Base-by-base conservation (phyloP, 2,113 vertebrate genomes). In the Clinocottus analis region DNA sequence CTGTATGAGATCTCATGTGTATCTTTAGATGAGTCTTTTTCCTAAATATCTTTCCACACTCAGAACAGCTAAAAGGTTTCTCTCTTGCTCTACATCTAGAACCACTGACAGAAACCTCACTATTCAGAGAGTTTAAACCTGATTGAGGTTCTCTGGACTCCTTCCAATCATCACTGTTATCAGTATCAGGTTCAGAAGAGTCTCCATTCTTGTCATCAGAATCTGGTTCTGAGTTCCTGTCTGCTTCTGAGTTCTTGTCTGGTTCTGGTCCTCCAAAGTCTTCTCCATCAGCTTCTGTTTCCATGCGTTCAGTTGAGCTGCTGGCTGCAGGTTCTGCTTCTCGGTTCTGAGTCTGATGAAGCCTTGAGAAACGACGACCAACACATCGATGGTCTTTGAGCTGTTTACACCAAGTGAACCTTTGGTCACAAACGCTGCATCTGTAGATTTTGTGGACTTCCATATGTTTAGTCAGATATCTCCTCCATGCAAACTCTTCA, bases 381-480 rank as follows among this genome's bases (percentile, higher is more conserved):
- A 2, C 62, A 75, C 62, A 75, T 14, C 23, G 3, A 21, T 75
- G 73, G 14, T 23, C 8, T 16, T 29, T 71, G 31, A 39, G 2
- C 68, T 58, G 35, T 31, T 29, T 21, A 31, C 5, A 10, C 19
- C 12, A 31, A 11, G 3, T 33, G 21, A 72, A 72, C 0, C 27
- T 43, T 21, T 5, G 2, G 12, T 62, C 25, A 43, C 83, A 82
- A 4, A 56, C 10, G 2, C 17, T 43, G 51, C 79, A 78, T 33
- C 64, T 39, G 37, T 73, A 60, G 1, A 43, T n/a, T 35, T 53
- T 66, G 11, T 87, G 84, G 8, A 77, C 39, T 9, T 74, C 35
- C 66, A 79, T 72, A 1, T 89, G 85, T 41, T 75, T 80, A 0
- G 73, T 85, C 60, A 85, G 31, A 27, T 72, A 60, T 68, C 82